Evolutionary conservation across 2,113 vertebrate genomes (phyloP).

Genomic region (Dunckerocampus dactyliophorus): DNA sequence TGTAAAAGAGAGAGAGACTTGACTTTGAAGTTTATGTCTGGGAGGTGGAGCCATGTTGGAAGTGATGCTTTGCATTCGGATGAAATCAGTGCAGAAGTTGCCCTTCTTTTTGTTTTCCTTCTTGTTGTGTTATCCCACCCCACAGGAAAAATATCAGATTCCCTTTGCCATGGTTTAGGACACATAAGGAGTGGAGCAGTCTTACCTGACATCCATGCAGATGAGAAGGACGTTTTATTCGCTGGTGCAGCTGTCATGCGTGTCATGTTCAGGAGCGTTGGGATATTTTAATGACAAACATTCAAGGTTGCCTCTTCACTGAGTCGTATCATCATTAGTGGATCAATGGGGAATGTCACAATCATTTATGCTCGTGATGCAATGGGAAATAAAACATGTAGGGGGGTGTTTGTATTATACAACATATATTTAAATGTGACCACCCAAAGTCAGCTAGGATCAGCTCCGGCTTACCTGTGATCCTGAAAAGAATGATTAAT

Average conservation of each 20-base stretch:
- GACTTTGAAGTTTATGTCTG: constrained; percentile 53
- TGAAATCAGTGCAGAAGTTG: constrained; percentile 30
- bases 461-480: too few species aligned
- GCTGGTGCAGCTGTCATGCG: constrained; percentile 1
- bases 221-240: constrained; percentile 11
- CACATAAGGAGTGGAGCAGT: background rate
- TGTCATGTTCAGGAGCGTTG: too few species aligned
- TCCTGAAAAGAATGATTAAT: too few species aligned
- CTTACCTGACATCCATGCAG: constrained; percentile 26
- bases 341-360: too few species aligned
- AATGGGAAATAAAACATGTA: too few species aligned
- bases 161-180: constrained; percentile 8
- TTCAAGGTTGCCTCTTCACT: background rate
- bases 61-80: constrained; percentile 38
- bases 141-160: constrained; percentile 25
- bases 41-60: constrained; percentile 41
- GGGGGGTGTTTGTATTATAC: too few species aligned
- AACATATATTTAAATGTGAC: too few species aligned
- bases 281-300: constrained; percentile 1
- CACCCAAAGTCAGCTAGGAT: too few species aligned
- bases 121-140: constrained; percentile 21
- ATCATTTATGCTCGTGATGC: too few species aligned
- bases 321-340: too few species aligned
- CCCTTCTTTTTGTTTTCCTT: constrained; percentile 26
- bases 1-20: constrained; percentile 21